These are phyloP conservation scores for Eupithecia insigniata DNA, from an alignment of 2,888 invertebrate genomes.

Conservation along the genomic window DNA sequence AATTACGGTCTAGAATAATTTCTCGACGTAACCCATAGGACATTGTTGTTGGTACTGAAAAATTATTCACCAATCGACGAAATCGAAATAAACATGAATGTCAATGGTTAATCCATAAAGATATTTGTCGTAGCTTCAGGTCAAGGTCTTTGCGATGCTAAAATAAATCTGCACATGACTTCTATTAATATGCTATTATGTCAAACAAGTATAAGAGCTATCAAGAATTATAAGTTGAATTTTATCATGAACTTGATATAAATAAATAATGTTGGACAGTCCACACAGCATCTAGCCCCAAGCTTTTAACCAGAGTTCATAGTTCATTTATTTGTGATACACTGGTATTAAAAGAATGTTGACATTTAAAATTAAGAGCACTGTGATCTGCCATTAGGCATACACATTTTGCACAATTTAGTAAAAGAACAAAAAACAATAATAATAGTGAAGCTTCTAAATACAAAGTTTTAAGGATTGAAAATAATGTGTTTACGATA, in stretches of 20 bases:
- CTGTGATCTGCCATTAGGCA: no score
- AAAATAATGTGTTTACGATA: no score
- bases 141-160: background rate
- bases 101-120: constrained; percentile 6
- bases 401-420: no score
- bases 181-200: background rate
- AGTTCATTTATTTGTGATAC: no score
- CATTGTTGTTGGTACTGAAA: background rate
- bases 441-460: no score
- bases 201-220: background rate
- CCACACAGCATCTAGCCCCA: no score
- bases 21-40: background rate
- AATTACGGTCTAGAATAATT: background rate
- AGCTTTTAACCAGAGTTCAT: no score
- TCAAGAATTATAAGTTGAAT: background rate
- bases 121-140: background rate
- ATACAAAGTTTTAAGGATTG: no score
- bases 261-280: no score
- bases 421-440: no score
- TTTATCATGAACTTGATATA: background rate
- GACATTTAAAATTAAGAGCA: no score
- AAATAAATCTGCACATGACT: background rate
- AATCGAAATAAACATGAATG: background rate
- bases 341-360: no score
- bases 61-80: background rate